Base-by-base conservation (phyloP, 2,113 vertebrate genomes). In the Ceyx margarethae region DNA sequence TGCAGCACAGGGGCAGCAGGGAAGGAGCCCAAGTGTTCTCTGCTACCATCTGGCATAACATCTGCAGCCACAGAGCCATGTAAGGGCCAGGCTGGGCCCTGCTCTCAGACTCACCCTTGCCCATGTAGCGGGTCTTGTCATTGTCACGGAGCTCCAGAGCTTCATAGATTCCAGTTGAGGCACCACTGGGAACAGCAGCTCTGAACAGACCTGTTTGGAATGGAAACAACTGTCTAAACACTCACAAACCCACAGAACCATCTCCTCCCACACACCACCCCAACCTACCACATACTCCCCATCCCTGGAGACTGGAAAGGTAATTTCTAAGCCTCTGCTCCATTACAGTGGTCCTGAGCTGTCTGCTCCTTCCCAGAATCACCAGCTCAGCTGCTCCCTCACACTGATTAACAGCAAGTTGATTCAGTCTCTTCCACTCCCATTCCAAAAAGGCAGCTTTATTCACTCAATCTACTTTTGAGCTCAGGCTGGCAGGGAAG, bases 101-200 rank as follows among this genome's bases (percentile, higher is more conserved):
- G 23, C 33, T 1, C 2, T 40, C 25, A 15, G 9, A 3, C 10
- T 96, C 93, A 99, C 99, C 99, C 98, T 99, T 99, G 42, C 99
- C 99, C 98, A 99, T 69, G 95, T 98, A 99, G 82, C 99, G 98
- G 0, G 99, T 99, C 96, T 99, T 99, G 95, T 99, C 99, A 97
- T 99, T 99, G 98, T 99, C 99, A 53, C 99, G 98, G 51, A 99
- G 99, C 92, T 99, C 99, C 75, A 99, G 97, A 72, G 99, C 99
- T 94, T 99, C 99, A 11, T 99, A 99, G 97, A 99, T 99, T 15
- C 99, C 99, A 26, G 99, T 99, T 31, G 99, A 99, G 61, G 99
- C 99, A 21, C 99, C 99, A 0, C 99, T 99, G 94, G 99, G 99
- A 77, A 99, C 99, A 42, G 99, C 99, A 28, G 99, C 99, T 97